These are phyloP conservation scores for Argya squamiceps DNA, from an alignment of 2,797 vertebrate species.

Conservation along the genomic window DNA sequence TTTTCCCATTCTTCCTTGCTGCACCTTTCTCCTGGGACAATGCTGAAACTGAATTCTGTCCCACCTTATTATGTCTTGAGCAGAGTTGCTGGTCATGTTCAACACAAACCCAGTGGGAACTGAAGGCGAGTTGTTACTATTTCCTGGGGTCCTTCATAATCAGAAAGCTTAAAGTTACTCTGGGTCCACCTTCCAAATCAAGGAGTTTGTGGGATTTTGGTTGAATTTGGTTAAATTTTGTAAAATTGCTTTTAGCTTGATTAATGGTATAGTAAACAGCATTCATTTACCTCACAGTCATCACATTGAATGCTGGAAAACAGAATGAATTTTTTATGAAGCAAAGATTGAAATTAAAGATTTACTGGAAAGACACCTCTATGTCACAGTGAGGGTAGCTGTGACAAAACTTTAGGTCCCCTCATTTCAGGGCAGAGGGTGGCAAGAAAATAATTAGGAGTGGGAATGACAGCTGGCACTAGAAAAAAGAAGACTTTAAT, in stretches of 20 bases:
- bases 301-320: background rate
- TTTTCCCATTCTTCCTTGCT: accelerated
- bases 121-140: accelerated
- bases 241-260: background rate
- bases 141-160: accelerated
- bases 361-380: background rate
- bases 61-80: background rate
- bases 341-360: background rate
- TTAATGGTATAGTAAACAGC: background rate
- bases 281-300: background rate
- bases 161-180: background rate
- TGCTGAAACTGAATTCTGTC: background rate
- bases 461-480: accelerated
- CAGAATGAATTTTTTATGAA: background rate
- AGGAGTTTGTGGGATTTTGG: background rate
- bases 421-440: background rate
- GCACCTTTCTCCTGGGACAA: background rate
- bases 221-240: background rate
- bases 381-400: background rate
- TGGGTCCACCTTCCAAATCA: background rate
- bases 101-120: background rate
- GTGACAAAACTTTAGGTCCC: background rate
- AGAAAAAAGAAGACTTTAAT: background rate
- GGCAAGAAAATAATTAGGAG: background rate
- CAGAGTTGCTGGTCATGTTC: accelerated